Evolutionary conservation across 1,140 invertebrate species (phyloP).

Genomic region (Trichonephila clavata): DNA sequence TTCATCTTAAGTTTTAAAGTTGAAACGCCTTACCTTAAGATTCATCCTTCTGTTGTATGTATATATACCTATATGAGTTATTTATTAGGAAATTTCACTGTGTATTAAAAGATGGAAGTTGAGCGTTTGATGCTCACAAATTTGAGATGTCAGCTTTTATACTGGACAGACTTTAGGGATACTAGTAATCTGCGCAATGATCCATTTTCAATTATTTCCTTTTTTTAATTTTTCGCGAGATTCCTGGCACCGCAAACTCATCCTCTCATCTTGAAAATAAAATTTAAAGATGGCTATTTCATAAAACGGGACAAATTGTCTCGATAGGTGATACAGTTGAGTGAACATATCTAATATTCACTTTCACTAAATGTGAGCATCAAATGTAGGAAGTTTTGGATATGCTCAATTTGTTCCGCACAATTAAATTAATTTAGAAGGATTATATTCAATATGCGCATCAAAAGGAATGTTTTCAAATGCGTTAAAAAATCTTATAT

Average conservation of each 20-base stretch:
- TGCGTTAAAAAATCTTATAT: no score
- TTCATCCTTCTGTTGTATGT: slow-evolving; percentile 16
- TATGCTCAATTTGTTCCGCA: slow-evolving; percentile 18
- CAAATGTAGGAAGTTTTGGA: slow-evolving; percentile 1
- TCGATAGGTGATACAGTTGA: background rate
- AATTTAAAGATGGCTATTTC: background rate
- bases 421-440: background rate
- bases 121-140: background rate
- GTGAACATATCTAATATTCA: background rate
- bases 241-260: background rate
- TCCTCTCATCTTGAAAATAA: background rate
- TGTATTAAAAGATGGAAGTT: background rate
- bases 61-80: background rate
- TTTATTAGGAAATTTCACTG: background rate
- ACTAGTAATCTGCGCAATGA: slow-evolving; percentile 22
- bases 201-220: slow-evolving; percentile 31
- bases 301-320: background rate
- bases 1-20: background rate
- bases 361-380: background rate
- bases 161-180: background rate
- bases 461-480: background rate
- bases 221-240: background rate
- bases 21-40: background rate
- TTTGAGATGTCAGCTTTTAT: slow-evolving; percentile 34
- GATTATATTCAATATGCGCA: background rate